phyloP scores from a whole-genome alignment of 2,113 vertebrate genomes.

The Saimiri boliviensis region DNA sequence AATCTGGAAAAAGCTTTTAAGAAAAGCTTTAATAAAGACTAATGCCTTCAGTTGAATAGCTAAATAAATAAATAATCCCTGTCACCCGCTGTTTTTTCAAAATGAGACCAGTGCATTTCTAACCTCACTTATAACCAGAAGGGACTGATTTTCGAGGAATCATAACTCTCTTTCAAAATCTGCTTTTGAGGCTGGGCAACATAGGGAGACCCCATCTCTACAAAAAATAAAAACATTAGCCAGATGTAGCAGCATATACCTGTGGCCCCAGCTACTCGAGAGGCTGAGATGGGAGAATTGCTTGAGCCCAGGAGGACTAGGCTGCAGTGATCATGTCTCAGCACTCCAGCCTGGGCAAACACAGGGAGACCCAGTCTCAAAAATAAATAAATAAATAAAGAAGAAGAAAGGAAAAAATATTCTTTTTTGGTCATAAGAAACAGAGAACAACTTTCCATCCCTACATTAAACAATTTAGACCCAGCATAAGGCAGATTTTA shows the following conservation, averaged over 20 bases:
- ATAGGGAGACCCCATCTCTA: too few species aligned
- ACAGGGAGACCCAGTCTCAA: background rate
- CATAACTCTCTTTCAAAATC: background rate
- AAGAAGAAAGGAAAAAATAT: too few species aligned
- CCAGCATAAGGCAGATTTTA: background rate
- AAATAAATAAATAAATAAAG: too few species aligned
- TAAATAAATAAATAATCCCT: background rate
- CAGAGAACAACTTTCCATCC: background rate
- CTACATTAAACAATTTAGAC: background rate
- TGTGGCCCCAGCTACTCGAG: too few species aligned
- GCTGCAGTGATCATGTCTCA: too few species aligned
- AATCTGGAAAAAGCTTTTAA: background rate
- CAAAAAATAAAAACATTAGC: too few species aligned
- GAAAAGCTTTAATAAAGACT: constrained; percentile 14
- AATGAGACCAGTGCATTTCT: background rate
- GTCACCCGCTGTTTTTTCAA: constrained; percentile 17
- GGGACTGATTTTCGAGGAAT: background rate
- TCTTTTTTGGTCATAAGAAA: background rate
- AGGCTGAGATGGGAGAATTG: too few species aligned
- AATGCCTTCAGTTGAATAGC: background rate
- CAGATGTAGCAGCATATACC: too few species aligned
- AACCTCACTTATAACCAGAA: background rate
- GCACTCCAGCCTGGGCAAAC: too few species aligned
- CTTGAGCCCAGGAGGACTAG: too few species aligned
- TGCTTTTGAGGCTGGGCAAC: background rate